Evolutionary conservation across 2,888 invertebrate genomes (phyloP).

Genomic region (Meliscaeva auricollis): DNA sequence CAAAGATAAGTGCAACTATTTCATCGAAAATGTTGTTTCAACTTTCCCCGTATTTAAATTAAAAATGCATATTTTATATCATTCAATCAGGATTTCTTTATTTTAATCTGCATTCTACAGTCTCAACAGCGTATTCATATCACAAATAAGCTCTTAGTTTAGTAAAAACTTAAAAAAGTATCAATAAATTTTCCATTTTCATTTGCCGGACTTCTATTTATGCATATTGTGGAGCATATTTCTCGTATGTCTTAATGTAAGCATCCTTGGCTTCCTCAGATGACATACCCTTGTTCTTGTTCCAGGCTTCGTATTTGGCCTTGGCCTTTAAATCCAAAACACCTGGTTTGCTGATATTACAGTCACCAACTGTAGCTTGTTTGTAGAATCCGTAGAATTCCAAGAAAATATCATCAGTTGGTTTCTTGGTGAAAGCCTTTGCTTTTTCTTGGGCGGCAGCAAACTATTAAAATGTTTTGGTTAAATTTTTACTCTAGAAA

Average conservation of each 20-base stretch:
- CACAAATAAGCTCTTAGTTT: no score
- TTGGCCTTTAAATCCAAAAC: constrained; percentile 96
- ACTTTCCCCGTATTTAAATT: no score
- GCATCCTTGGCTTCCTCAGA: constrained; percentile 92
- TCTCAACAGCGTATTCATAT: no score
- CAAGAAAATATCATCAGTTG: constrained; percentile 92
- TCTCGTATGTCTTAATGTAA: constrained; percentile 89
- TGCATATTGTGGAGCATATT: constrained; percentile 86
- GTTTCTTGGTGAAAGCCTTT: constrained; percentile 90
- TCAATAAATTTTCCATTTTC: no score
- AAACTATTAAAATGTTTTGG: constrained; percentile 85
- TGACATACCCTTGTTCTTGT: constrained; percentile 90
- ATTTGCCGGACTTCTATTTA: constrained; percentile 58
- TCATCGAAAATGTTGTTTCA: no score
- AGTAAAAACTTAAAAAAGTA: no score
- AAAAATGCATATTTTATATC: no score
- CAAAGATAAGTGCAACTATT: no score
- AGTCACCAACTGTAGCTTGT: constrained; percentile 93
- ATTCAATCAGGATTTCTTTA: no score
- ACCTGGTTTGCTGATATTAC: constrained; percentile 92
- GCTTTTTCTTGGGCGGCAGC: constrained; percentile 89
- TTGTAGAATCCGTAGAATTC: constrained; percentile 94
- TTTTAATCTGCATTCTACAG: no score
- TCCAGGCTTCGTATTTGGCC: constrained; percentile 98
- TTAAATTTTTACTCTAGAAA: background rate